phyloP scores from a whole-genome alignment of 2,113 vertebrate species.

The Egretta garzetta region DNA sequence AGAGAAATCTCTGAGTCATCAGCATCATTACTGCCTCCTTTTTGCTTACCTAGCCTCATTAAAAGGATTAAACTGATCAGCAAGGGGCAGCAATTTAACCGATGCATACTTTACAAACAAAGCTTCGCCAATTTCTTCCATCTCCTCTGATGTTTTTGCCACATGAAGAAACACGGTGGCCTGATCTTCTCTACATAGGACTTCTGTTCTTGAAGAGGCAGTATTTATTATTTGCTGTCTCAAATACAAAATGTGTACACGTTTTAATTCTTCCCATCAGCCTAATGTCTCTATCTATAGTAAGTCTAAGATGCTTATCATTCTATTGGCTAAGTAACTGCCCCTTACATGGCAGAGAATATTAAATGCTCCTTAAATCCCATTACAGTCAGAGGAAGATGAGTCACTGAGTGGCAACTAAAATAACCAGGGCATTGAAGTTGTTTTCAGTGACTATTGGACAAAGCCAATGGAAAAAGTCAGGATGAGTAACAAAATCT shows the following conservation, averaged over 20 bases:
- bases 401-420: not conserved
- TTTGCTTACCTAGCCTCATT: constrained; percentile 61
- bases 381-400: not conserved
- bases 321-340: not conserved
- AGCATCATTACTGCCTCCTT: constrained; percentile 35
- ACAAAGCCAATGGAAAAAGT: not conserved
- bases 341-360: not conserved
- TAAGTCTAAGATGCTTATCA: not conserved
- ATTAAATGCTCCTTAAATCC: constrained; percentile 10
- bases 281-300: not conserved
- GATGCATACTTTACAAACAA: not conserved
- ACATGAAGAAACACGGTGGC: not conserved
- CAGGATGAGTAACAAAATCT: not conserved
- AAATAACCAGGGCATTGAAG: not conserved
- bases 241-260: not conserved
- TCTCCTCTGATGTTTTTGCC: not conserved
- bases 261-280: not conserved
- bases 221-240: not conserved
- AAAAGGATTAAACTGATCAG: constrained; percentile 29
- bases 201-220: not conserved
- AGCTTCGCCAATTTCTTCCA: constrained; percentile 2
- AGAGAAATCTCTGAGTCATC: constrained; percentile 40
- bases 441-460: not conserved
- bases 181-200: not conserved
- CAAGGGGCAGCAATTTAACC: constrained; percentile 37